A percentile compares a stretch with the other conserved stretches of the same genome.
phyloP scores from a whole-genome alignment of 2,113 vertebrate species.

The Eudyptes chrysolophus region DNA sequence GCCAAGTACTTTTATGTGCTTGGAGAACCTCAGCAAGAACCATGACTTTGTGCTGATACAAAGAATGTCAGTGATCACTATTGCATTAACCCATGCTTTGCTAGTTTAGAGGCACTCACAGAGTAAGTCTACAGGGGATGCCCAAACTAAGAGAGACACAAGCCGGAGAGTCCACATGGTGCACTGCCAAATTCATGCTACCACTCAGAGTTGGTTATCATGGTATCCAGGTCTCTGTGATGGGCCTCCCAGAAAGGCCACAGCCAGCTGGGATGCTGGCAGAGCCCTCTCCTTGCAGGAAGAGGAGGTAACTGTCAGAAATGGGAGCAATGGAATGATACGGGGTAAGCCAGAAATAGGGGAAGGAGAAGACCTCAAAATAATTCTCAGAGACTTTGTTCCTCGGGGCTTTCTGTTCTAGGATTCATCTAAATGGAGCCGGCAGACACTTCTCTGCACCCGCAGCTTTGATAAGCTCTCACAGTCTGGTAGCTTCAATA shows the following conservation, averaged over 20 bases:
- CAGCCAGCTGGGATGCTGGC: neutral
- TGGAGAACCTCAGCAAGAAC: neutral
- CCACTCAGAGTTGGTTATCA: neutral
- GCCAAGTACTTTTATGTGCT: neutral
- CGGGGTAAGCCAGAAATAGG: neutral
- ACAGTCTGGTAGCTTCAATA: neutral
- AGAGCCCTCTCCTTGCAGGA: neutral
- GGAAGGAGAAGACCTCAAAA: neutral
- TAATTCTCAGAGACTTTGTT: neutral
- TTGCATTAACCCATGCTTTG: neutral
- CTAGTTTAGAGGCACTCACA: neutral
- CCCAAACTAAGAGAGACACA: neutral
- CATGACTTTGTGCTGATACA: neutral
- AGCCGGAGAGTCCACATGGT: neutral
- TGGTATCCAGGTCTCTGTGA: neutral
- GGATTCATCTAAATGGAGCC: neutral
- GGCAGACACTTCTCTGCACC: neutral
- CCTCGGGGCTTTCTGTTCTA: neutral
- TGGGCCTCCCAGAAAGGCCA: neutral
- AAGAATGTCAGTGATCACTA: accelerated
- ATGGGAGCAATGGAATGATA: neutral
- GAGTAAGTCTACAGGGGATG: neutral
- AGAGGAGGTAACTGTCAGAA: neutral
- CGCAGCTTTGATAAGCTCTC: neutral
- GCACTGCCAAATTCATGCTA: neutral